Evolutionary conservation across 1,140 invertebrate genomes (phyloP), one percentile per base, ranked within the genome.

Genomic region (Caenorhabditis brenneri): DNA sequence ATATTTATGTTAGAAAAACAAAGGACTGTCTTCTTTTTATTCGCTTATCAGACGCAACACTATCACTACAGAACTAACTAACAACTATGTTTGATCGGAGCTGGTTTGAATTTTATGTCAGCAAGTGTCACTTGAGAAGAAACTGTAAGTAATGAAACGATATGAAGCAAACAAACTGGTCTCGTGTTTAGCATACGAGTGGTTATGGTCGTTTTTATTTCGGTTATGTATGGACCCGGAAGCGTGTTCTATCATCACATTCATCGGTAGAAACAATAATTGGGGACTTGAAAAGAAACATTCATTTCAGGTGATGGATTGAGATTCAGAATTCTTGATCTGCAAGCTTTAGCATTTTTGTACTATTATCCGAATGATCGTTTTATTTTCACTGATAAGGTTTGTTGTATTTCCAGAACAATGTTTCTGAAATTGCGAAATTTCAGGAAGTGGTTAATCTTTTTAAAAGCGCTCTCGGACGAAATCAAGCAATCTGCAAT

Each of bases 51-150:
- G 9, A 27, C 19, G n/a, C 7, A 10, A 22, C 10, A n/a, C n/a
- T 74, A 42, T 24, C 65, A 74, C 65, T 22, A 12, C 36, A 42
- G n/a, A 24, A 42, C 36, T 39, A 31, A 31, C 65, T 24, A 19
- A 24, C 58, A 65, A 74, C n/a, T 15, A 74, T 74, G 65, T 46
- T 19, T 74, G 65, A 74, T 42, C 65, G 65, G 36, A 46, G 36
- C n/a, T 74, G 65, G 65, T 74, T 42, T 74, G 65, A 74, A 74
- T 74, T 74, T 74, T 74, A 74, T 24, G 65, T 24, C 15, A 19
- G 22, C 42, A 74, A 74, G 24, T 74, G 65, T 42, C 65, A 74
- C 24, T 74, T 74, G 65, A 74, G 36, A 46, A 74, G 65, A 74
- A 74, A 46, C 36, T 74, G 65, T 74, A 42, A 42, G 65, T 74